phyloP scores from a whole-genome alignment of 2,888 invertebrate genomes.

The Macaria liturata region DNA sequence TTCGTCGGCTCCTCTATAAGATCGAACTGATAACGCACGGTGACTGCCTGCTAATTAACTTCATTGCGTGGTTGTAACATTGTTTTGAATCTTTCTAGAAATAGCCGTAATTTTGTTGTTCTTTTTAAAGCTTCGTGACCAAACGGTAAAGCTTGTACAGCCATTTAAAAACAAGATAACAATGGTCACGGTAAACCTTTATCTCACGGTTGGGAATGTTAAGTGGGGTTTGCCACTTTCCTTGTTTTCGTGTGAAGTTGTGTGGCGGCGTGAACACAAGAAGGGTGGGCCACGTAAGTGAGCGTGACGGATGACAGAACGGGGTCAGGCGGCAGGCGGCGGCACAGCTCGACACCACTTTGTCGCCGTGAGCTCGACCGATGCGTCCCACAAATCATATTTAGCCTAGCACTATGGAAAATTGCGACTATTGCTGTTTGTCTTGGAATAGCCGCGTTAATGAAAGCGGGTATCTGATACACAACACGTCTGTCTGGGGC shows the following conservation, averaged over 20 bases:
- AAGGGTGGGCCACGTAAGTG: constrained; percentile 40
- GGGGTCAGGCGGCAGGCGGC: constrained; percentile 57
- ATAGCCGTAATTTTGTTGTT: background rate
- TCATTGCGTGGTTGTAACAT: constrained; percentile 8
- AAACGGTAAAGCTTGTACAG: no score
- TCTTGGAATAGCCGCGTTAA: constrained; percentile 66
- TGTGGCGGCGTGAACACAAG: constrained; percentile 34
- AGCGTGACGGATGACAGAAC: constrained; percentile 51
- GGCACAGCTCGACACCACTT: constrained; percentile 50
- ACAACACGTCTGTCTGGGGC: constrained; percentile 42
- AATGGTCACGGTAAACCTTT: constrained; percentile 11
- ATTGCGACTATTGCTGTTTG: constrained; percentile 67
- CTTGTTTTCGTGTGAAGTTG: constrained; percentile 15
- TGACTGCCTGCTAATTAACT: constrained; percentile 16
- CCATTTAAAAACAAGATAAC: constrained; percentile 2
- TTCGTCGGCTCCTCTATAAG: constrained; percentile 10
- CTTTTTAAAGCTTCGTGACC: background rate
- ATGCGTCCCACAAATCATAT: constrained; percentile 75
- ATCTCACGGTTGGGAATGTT: constrained; percentile 11
- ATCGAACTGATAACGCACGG: constrained; percentile 23
- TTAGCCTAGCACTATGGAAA: constrained; percentile 66
- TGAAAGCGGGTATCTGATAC: constrained; percentile 61
- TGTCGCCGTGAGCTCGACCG: constrained; percentile 55
- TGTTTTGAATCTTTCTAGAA: background rate
- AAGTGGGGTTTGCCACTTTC: constrained; percentile 11